Conservation (phyloP, 1,140 invertebrate species). For the Potamilus streckersoni region DNA sequence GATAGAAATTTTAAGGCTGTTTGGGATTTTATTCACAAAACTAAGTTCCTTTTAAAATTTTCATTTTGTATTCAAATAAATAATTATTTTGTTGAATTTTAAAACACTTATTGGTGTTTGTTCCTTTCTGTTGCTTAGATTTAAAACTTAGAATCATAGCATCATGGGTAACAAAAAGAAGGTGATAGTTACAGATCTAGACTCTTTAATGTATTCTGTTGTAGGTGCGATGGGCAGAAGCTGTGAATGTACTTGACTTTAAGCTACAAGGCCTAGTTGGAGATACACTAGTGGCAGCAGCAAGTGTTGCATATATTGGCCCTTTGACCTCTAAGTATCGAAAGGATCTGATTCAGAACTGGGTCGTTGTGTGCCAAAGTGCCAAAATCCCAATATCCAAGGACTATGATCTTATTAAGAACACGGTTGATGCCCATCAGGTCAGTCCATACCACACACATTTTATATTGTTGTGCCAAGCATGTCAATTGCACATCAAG, state of each 20-base stretch:
- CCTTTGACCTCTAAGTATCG: constrained; percentile 63
- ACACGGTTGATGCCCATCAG: constrained; percentile 78
- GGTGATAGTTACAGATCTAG: background rate
- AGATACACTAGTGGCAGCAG: constrained; percentile 62
- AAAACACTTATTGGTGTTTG: too few species aligned
- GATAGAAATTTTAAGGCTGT: too few species aligned
- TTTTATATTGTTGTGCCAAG: too few species aligned
- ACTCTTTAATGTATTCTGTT: constrained; percentile 2
- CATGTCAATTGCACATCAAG: too few species aligned
- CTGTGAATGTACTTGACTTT: constrained; percentile 72
- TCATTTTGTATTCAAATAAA: too few species aligned
- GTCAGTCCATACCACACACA: constrained; percentile 29
- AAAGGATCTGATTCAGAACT: constrained; percentile 48
- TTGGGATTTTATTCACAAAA: too few species aligned
- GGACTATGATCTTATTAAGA: constrained; percentile 75
- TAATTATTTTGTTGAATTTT: too few species aligned
- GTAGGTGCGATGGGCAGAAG: constrained; percentile 81
- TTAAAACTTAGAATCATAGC: too few species aligned
- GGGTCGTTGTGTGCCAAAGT: constrained; percentile 52
- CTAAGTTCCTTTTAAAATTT: too few species aligned
- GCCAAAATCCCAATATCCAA: constrained; percentile 61
- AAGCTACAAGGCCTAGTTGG: constrained; percentile 64
- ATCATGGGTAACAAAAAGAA: too few species aligned
- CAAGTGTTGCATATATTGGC: constrained; percentile 64
- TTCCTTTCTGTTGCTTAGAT: too few species aligned